Percentiles rank a stretch among this genome's conserved stretches.
Evolutionary conservation across 2,797 vertebrate species (phyloP).

Genomic region (Diplodus puntazzo): DNA sequence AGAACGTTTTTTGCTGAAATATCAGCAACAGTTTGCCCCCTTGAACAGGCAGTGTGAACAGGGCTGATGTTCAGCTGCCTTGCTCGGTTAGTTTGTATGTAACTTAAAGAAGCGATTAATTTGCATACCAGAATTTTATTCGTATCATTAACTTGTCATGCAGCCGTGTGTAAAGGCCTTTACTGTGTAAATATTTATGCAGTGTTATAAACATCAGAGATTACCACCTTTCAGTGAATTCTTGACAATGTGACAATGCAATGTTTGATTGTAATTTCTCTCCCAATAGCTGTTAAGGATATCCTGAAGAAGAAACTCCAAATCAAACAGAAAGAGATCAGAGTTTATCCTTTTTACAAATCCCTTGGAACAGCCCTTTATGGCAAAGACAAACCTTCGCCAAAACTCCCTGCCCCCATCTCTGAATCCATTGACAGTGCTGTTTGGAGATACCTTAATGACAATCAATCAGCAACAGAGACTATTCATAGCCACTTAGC

Average conservation of each 20-base stretch:
- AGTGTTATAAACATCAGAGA: neutral
- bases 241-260: neutral
- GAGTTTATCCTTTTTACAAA: slow-evolving; percentile 88
- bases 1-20: too few relatives aligned
- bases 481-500: slow-evolving; percentile 77
- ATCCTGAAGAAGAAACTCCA: slow-evolving; percentile 83
- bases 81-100: too few relatives aligned
- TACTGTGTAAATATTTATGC: neutral
- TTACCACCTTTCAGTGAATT: neutral
- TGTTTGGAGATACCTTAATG: slow-evolving; percentile 83
- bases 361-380: slow-evolving; percentile 89
- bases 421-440: slow-evolving; percentile 73
- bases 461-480: slow-evolving; percentile 53
- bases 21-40: too few relatives aligned
- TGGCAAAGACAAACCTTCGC: slow-evolving; percentile 86
- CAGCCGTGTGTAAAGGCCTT: too few relatives aligned
- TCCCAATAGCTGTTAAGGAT: slow-evolving; percentile 80
- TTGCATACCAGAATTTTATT: too few relatives aligned
- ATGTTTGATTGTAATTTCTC: neutral
- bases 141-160: too few relatives aligned
- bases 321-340: slow-evolving; percentile 80
- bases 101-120: too few relatives aligned
- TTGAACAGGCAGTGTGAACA: too few relatives aligned
- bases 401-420: slow-evolving; percentile 85
- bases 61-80: too few relatives aligned